Conservation (phyloP, 30 jellyfish, hydroid and myxozoan species). For the Cassiopea andromeda region DNA sequence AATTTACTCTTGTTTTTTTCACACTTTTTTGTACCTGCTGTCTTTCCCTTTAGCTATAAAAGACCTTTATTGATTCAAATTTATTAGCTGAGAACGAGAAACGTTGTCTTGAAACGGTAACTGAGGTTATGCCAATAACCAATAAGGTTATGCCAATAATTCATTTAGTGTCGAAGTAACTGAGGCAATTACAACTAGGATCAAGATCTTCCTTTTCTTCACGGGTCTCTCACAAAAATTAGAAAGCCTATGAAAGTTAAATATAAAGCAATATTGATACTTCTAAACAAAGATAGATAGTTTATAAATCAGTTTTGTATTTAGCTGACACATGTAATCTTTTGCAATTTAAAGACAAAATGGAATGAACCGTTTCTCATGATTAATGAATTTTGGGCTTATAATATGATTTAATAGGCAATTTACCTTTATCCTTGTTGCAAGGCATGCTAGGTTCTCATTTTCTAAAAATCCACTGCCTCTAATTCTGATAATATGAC, state of each 20-base stretch:
- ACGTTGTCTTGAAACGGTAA: too few relatives aligned
- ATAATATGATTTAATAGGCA: neutral
- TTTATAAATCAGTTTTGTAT: neutral
- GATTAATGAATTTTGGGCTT: neutral
- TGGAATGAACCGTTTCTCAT: neutral
- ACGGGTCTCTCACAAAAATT: too few relatives aligned
- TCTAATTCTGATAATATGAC: constrained; percentile 60
- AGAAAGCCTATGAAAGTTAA: neutral
- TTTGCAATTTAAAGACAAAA: neutral
- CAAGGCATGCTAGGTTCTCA: constrained; percentile 55
- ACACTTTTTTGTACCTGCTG: too few relatives aligned
- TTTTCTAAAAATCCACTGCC: constrained; percentile 72
- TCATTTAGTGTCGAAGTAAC: too few relatives aligned
- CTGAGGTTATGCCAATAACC: too few relatives aligned
- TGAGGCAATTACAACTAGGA: too few relatives aligned
- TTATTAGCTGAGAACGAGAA: too few relatives aligned
- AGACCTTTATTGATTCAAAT: too few relatives aligned
- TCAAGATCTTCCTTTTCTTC: too few relatives aligned
- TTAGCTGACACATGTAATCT: neutral
- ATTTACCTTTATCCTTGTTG: constrained; percentile 63
- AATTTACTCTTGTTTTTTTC: too few relatives aligned
- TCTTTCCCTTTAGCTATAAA: too few relatives aligned
- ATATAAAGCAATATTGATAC: neutral
- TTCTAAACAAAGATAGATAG: neutral
- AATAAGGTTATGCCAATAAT: too few relatives aligned